Evolutionary conservation across 2,888 invertebrate species (phyloP).

Genomic region (Catocala sponsa): DNA sequence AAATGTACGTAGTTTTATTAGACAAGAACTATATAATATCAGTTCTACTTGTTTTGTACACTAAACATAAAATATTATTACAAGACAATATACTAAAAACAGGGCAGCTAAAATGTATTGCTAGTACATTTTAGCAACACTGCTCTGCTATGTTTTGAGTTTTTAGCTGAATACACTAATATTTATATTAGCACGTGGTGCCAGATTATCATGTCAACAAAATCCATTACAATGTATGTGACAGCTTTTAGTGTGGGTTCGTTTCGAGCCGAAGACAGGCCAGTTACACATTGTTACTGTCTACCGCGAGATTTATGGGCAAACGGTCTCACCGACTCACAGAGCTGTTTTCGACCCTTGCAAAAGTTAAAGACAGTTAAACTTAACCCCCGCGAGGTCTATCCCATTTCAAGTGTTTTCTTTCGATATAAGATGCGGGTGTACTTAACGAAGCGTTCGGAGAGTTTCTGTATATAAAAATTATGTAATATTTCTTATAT

Average conservation of each 20-base stretch:
- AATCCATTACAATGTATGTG: slow-evolving; percentile 53
- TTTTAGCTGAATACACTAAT: slow-evolving; percentile 21
- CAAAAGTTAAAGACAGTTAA: slow-evolving; percentile 62
- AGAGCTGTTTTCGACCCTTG: slow-evolving; percentile 55
- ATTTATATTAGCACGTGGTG: slow-evolving; percentile 33
- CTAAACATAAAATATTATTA: too few relatives aligned
- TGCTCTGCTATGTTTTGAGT: background rate
- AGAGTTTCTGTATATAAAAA: slow-evolving; percentile 24
- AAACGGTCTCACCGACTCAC: slow-evolving; percentile 52
- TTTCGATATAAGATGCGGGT: slow-evolving; percentile 45
- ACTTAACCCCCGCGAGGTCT: slow-evolving; percentile 45
- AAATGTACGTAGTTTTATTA: too few relatives aligned
- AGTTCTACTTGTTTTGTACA: too few relatives aligned
- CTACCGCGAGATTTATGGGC: slow-evolving; percentile 60
- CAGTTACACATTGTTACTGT: slow-evolving; percentile 65
- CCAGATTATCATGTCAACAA: slow-evolving; percentile 47
- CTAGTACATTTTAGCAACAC: too few relatives aligned
- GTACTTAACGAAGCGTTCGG: slow-evolving; percentile 30
- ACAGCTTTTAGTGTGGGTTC: slow-evolving; percentile 47
- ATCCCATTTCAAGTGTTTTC: slow-evolving; percentile 53
- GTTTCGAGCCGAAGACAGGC: slow-evolving; percentile 50
- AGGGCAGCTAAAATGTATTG: too few relatives aligned
- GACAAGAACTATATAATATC: too few relatives aligned
- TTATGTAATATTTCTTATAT: slow-evolving; percentile 18
- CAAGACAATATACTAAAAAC: too few relatives aligned